Evolutionary conservation across 2,797 vertebrate species (phyloP).

Genomic region (Rhabdophis nuchalis): DNA sequence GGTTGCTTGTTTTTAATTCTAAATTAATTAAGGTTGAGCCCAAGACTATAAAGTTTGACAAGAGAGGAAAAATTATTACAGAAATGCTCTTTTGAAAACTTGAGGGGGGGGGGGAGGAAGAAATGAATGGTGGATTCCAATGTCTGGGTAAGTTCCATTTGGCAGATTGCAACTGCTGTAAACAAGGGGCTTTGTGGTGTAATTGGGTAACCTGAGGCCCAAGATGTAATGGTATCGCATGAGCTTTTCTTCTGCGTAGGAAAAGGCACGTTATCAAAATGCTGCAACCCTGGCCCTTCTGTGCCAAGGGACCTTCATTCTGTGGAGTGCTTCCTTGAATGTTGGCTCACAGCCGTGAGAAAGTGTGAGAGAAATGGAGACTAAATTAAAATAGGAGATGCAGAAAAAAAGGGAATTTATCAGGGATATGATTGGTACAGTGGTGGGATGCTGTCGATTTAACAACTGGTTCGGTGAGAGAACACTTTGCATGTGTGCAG

Average conservation of each 20-base stretch:
- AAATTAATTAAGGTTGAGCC: slow-evolving; percentile 3
- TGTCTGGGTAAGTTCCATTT: neutral
- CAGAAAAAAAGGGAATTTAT: neutral
- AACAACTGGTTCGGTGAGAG: too few species aligned
- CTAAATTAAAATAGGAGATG: neutral
- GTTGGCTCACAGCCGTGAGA: neutral
- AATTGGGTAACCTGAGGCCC: neutral
- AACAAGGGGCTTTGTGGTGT: neutral
- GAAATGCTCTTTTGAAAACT: neutral
- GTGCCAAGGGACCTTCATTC: neutral
- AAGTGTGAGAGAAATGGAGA: neutral
- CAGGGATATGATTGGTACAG: neutral
- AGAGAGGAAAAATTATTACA: neutral
- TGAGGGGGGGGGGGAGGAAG: neutral
- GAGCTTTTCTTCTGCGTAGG: neutral
- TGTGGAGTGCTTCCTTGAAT: neutral
- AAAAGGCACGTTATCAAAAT: neutral
- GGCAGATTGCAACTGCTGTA: neutral
- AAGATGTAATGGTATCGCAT: neutral
- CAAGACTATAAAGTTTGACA: neutral
- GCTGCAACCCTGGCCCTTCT: neutral
- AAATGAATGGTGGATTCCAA: too few species aligned
- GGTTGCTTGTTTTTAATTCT: slow-evolving; percentile 6
- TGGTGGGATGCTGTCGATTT: too few species aligned
- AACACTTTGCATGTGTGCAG: too few species aligned